Evolutionary conservation across 2,888 invertebrate species (phyloP), one percentile per base, ranked within the genome.

Genomic region (Sicus ferrugineus): DNA sequence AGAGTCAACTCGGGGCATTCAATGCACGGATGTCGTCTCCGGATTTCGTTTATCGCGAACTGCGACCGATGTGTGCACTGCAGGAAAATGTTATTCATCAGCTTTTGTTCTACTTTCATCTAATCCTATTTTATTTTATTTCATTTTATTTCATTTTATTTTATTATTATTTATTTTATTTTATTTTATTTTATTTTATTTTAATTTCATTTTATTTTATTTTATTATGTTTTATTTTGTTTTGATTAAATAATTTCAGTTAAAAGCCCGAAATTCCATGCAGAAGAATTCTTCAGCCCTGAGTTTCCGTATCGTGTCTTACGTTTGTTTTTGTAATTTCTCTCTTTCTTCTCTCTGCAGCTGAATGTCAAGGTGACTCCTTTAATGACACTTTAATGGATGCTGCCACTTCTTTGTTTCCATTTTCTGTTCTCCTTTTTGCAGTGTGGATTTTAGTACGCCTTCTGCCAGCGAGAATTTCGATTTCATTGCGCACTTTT

Each of bases 351-450:
- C 14, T 34, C 34, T 54, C 54, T 54, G 54, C 26, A 26, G 54
- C 58, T 42, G 58, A 70, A 48, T 74, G 74, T 75, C 73, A 75
- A 75, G 73, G 73, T 73, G 70, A 73, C 59, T 46, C 67, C 28
- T 72, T 75, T 72, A 75, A 75, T 75, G 73, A 70, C 69, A 69
- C 71, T 73, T 72, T 69, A 75, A 73, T 71, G 70, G 63, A 56
- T 56, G 42, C 30, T 50, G 16, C 21, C 28, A 50, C 11, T 63
- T 46, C 19, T 63, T 48, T 21, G 7, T 9, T 50, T 19, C 11
- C 23, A 4, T 23, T 34, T 14, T 52, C 21, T 28, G 11, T 26
- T 54, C 14, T 28, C 16, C 28, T 54, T 23, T 28, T 54, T 23
- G 26, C 16, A 23, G 54, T 54, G 28, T 16, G 23, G 54, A 28